These are phyloP conservation scores for Macrosiphum euphorbiae DNA, from an alignment of 2,888 invertebrate genomes.

Conservation along the genomic window DNA sequence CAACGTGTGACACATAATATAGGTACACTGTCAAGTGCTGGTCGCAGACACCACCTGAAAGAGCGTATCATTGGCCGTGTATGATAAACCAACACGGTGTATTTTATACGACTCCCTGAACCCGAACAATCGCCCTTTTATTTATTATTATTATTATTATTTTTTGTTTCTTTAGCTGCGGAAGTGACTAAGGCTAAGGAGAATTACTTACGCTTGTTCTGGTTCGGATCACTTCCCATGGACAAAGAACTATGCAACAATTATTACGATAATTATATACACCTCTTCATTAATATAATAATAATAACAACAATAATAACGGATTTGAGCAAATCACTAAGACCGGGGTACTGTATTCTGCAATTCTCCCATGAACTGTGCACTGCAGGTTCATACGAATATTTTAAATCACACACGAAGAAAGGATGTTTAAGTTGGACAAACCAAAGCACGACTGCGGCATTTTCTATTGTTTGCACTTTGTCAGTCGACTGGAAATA, in stretches of 20 bases:
- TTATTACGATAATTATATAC: constrained; percentile 61
- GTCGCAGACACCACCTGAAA: constrained; percentile 30
- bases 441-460: neutral
- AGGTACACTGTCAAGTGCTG: neutral
- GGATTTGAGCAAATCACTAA: constrained; percentile 30
- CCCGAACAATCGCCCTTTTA: constrained; percentile 53
- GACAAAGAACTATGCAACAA: constrained; percentile 54
- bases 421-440: neutral
- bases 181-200: constrained; percentile 59
- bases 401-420: neutral
- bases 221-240: constrained; percentile 63
- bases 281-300: constrained; percentile 30
- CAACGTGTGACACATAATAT: constrained; percentile 19
- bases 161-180: constrained; percentile 31
- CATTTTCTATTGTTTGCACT: neutral
- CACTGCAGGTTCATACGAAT: neutral
- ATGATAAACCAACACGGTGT: neutral
- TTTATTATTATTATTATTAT: constrained; percentile 37
- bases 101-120: neutral
- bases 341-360: no score
- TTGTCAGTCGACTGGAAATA: neutral
- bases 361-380: constrained; percentile 24
- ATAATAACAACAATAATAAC: constrained; percentile 46
- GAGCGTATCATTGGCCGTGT: constrained; percentile 59
- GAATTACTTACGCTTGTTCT: constrained; percentile 62